phyloP scores from a whole-genome alignment of 2,113 vertebrate genomes.

The Daubentonia madagascariensis region DNA sequence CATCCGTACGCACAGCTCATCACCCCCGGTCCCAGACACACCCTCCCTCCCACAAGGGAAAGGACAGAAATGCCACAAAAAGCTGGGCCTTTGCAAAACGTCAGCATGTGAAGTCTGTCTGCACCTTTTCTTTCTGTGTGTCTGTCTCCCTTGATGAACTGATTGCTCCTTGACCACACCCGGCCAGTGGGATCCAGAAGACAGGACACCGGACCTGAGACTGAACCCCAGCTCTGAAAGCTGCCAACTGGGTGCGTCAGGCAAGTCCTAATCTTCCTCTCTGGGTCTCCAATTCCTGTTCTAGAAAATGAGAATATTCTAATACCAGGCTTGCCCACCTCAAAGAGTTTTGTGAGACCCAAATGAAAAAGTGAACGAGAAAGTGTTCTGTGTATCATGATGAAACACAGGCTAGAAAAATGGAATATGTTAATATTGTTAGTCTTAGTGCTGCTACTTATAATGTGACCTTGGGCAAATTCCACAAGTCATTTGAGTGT shows the following conservation, averaged over 20 bases:
- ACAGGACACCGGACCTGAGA: neutral
- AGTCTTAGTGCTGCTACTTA: neutral
- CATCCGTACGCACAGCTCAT: fast-evolving
- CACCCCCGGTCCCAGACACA: neutral
- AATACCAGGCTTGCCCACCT: neutral
- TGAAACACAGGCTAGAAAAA: neutral
- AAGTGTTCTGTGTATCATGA: neutral
- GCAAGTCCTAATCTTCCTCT: neutral
- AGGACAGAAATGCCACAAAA: neutral
- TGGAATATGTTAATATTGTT: neutral
- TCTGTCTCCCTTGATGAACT: neutral
- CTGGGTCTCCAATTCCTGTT: neutral
- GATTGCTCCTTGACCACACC: neutral
- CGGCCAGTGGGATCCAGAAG: neutral
- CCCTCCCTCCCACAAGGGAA: too few relatives aligned
- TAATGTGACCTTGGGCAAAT: neutral
- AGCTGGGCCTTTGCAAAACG: neutral
- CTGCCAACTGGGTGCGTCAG: neutral
- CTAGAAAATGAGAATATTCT: neutral
- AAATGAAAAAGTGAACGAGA: neutral
- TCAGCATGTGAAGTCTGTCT: neutral
- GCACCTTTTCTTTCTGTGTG: neutral
- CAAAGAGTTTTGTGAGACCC: neutral
- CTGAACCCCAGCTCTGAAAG: neutral
- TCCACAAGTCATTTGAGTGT: neutral